These are phyloP conservation scores for Hippocampus abdominalis DNA, from an alignment of 2,113 vertebrate species.

Conservation along the genomic window DNA sequence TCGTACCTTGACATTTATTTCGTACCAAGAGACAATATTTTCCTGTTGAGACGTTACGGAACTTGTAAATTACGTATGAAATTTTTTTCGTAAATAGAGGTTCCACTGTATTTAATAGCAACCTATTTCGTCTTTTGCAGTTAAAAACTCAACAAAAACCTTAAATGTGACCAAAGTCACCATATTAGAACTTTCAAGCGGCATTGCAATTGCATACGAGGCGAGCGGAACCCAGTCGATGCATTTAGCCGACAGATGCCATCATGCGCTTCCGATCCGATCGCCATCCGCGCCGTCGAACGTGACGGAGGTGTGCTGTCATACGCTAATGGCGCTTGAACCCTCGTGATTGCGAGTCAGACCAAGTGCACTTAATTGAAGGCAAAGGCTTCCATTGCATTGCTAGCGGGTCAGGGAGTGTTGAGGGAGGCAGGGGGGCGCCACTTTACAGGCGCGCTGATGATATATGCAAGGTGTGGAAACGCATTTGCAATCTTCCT, in stretches of 20 bases:
- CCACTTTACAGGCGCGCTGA: slow-evolving; percentile 62
- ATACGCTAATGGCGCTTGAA: slow-evolving; percentile 60
- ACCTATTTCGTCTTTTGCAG: not conserved
- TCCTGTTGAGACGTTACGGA: too few species aligned
- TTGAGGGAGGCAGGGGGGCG: slow-evolving; percentile 26
- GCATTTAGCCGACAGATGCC: not conserved
- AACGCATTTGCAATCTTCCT: slow-evolving; percentile 67
- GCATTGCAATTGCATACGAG: not conserved
- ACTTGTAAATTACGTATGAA: too few species aligned
- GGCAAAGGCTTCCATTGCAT: slow-evolving; percentile 72
- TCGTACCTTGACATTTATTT: too few species aligned
- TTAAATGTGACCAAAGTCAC: not conserved
- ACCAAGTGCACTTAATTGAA: slow-evolving; percentile 67
- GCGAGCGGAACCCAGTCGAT: too few species aligned
- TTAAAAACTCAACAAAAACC: not conserved
- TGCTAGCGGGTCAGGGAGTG: slow-evolving; percentile 65
- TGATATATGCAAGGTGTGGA: slow-evolving; percentile 71
- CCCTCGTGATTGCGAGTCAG: slow-evolving; percentile 53
- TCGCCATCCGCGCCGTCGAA: slow-evolving; percentile 24
- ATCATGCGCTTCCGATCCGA: slow-evolving; percentile 1
- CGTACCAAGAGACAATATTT: too few species aligned
- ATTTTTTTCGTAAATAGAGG: too few species aligned
- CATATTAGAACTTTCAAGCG: not conserved
- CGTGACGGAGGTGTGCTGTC: slow-evolving; percentile 15
- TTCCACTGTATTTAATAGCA: not conserved